Conservation (phyloP, 2,797 vertebrate genomes). For the Lutra lutra region DNA sequence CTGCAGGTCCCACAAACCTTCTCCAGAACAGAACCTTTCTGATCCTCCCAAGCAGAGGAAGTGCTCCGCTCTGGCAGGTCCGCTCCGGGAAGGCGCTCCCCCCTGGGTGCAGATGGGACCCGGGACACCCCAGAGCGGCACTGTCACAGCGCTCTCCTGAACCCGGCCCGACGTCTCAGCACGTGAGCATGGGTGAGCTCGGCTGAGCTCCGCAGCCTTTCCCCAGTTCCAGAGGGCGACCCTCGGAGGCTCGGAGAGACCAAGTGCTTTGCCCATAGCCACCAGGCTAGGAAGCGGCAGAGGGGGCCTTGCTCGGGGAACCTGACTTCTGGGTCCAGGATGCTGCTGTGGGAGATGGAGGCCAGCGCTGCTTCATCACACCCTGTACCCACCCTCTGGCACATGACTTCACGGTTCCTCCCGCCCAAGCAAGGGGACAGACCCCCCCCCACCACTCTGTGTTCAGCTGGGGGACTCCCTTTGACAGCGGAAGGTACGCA, state of each 20-base stretch:
- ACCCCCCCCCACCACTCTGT: fast-evolving
- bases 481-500: not conserved
- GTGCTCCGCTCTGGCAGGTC: fast-evolving
- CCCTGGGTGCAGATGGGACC: fast-evolving
- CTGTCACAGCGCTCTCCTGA: fast-evolving
- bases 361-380: fast-evolving
- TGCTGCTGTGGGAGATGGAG: fast-evolving
- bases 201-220: not conserved
- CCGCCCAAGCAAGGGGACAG: not conserved
- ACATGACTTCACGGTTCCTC: fast-evolving
- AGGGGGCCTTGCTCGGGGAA: not conserved
- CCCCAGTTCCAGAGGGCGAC: not conserved
- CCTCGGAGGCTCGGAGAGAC: not conserved
- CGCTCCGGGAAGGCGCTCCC: fast-evolving
- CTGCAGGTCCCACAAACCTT: not conserved
- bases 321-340: not conserved
- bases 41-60: no score
- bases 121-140: fast-evolving
- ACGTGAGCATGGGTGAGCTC: fast-evolving
- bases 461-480: not conserved
- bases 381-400: fast-evolving
- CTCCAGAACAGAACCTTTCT: not conserved
- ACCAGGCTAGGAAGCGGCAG: fast-evolving
- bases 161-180: fast-evolving
- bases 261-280: fast-evolving